Evolutionary conservation across 2,888 invertebrate species (phyloP), one percentile per base, ranked within the genome.

Genomic region (Drymonia ruficornis): DNA sequence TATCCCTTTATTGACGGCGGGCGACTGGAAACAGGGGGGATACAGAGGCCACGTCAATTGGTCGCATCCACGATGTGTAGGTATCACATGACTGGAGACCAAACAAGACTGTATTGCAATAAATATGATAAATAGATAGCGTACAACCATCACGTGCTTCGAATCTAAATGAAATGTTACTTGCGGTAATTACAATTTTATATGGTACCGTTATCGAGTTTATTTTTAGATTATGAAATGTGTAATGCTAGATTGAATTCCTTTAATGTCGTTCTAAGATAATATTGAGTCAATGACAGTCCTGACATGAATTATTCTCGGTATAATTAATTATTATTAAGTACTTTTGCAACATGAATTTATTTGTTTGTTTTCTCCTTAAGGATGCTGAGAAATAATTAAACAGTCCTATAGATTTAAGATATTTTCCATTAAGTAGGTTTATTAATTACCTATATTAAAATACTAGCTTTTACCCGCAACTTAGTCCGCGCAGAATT

Each of bases 101-200:
- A 65, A 68, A 70, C 59, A 63, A 67, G 65, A 61, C 56, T 59
- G 60, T 65, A 71, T 63, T 60, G 60, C 61, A 71, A 66, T 63
- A 65, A 67, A 57, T 61, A 63, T 54, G 54, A 59, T 60, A 65
- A 52, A 58, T 58, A 61, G 54, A 34, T 46, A 55, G 52, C 43
- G 55, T 56, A 57, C 40, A 40, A 42, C 38, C 52, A 43, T 75
- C 76, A 77, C 73, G 72, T 75, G 78, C 66, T 65, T 63, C 49
- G 62, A 42, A 46, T 53, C 47, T 63, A 62, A 72, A 68, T 72
- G 59, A 67, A 60, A 63, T 66, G 47, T 70, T n/a, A 61, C 63
- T 61, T 28, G 9, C 8, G 45, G 55, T 61, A 55, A 61, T 58
- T 61, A 65, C 48, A 53, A 50, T 56, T 57, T 59, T 57, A 34